Evolutionary conservation across 2,888 invertebrate species (phyloP), one percentile per base, ranked within the genome.

Genomic region (Seladonia tumulorum): DNA sequence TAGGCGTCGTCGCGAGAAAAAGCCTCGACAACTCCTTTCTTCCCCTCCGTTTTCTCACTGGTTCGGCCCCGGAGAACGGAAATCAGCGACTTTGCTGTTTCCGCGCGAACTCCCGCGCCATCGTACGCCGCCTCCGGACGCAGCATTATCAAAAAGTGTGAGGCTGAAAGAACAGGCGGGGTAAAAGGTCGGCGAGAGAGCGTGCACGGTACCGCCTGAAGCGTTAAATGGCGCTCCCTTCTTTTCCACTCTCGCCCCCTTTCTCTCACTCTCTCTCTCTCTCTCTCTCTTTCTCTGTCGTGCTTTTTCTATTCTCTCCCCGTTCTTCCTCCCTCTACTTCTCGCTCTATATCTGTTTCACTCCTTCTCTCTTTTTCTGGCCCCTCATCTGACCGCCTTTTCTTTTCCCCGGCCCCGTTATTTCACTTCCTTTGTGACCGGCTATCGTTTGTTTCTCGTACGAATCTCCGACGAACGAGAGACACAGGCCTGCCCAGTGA

Each of bases 381-480:
- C 29, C 63, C 57, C 72, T 35, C 66, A 39, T 39, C 12, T 60
- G 57, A 73, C 80, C 70, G 68, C 60, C 71, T 47, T 66, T 82
- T 81, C 75, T 86, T 76, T 68, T 63, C 66, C 60, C 22, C 75
- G 79, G 29, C 76, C 57, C 78, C 78, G 85, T 90, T 85, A 85
- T 87, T 90, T 90, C 81, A 63, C 74, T 84, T 77, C 86, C 87
- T 90, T 90, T 90, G 91, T 92, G 85, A 82, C 81, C 75, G 80
- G 88, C 77, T 88, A 85, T 86, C 90, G 87, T 90, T 92, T 90
- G 91, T 92, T 88, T 89, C 89, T 87, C 85, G 79, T 88, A 89
- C 88, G 89, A 89, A 81, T 87, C 81, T 84, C 57, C 84, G 79
- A 72, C 83, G 76, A 83, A 81, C 80, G 83, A 53, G 74, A 76